These are phyloP conservation scores for Eudyptes chrysolophus DNA, from an alignment of 2,113 vertebrate genomes.

Conservation along the genomic window DNA sequence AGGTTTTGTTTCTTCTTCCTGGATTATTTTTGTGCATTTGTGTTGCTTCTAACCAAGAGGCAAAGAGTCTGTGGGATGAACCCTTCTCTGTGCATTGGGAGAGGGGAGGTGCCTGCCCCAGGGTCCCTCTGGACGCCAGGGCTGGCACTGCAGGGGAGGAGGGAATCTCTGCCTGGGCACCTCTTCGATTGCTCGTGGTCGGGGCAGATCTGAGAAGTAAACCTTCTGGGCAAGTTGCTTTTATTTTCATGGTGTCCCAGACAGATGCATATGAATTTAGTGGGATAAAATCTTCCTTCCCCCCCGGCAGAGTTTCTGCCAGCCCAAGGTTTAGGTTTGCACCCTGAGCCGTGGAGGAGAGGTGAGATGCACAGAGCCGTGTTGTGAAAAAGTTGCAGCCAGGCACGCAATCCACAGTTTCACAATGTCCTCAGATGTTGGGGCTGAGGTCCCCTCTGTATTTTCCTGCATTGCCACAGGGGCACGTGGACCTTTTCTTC, in stretches of 20 bases:
- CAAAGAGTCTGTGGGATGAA: not conserved
- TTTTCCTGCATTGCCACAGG: not conserved
- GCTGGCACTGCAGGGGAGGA: not conserved
- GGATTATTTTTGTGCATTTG: not conserved
- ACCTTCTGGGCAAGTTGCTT: not conserved
- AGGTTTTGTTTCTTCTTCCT: not conserved
- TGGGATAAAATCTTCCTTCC: not conserved
- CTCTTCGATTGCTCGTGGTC: rapidly evolving
- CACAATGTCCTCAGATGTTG: not conserved
- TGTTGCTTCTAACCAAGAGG: not conserved
- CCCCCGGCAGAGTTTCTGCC: not conserved
- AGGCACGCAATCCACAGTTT: not conserved
- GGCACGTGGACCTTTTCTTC: not conserved
- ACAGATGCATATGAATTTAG: rapidly evolving
- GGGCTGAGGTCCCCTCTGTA: not conserved
- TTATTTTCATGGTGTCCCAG: not conserved
- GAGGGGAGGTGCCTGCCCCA: not conserved
- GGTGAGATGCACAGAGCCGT: not conserved
- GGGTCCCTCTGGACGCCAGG: not conserved
- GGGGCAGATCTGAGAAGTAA: not conserved
- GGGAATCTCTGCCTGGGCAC: not conserved
- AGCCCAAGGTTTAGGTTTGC: not conserved
- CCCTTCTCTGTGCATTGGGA: not conserved
- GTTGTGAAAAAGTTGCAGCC: not conserved
- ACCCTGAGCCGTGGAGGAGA: not conserved